Evolutionary conservation across 2,888 invertebrate species (phyloP), one percentile per base, ranked within the genome.

Genomic region (Drosophila hawaiiensis): DNA sequence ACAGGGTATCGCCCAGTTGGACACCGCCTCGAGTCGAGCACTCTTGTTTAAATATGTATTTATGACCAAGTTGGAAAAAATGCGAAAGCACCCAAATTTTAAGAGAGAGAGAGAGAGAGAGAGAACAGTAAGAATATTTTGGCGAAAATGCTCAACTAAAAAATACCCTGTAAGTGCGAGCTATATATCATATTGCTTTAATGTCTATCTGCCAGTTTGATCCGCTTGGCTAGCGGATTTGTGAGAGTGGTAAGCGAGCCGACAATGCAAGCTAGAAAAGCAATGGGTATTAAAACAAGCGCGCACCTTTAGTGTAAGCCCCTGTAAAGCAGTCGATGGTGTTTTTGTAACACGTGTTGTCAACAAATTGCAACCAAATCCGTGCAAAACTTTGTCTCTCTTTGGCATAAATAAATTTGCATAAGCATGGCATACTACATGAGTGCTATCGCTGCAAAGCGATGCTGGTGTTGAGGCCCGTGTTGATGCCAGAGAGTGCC

Each of bases 341-440:
- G 68, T 54, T 75, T 54, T 52, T 76, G 88, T 73, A 79, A 80
- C 88, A 84, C 85, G 83, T 87, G 85, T 83, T 88, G 88, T 86
- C 83, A 83, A 83, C 89, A 88, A 83, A 88, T 88, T 83, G 86
- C 89, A 85, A 73, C 83, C 84, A 87, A 83, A 88, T 88, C 88
- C 84, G 80, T 76, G 61, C 71, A 70, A 70, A 82, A 88, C 82
- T 87, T 84, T 82, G 87, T 85, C 79, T 83, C 76, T 85, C 82
- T 80, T 83, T 83, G 83, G 79, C 86, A 85, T 83, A 83, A 85
- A 85, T 83, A 85, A 81, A 83, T 83, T 83, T 83, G 78, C 86
- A 83, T 83, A 83, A 83, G 85, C 78, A 84, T 83, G 72, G 78
- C 83, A 80, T 70, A 41, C 80, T 67, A 68, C 80, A 84, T 79